Base-by-base conservation (phyloP, 2,888 invertebrate species). In the Harpagoxenus sublaevis region DNA sequence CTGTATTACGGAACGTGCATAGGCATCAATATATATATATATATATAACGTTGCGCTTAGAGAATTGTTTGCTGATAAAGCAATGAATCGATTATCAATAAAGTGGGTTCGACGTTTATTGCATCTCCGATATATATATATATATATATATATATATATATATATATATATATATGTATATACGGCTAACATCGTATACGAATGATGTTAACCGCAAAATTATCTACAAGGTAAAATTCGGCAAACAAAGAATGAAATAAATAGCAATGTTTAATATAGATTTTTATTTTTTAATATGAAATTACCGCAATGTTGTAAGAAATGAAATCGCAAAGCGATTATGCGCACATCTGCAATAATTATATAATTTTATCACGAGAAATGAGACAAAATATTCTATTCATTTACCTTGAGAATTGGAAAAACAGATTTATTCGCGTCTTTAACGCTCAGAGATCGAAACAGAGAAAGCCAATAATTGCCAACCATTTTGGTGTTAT, bases 51-150 rank as follows among this genome's bases (percentile, higher is more conserved):
- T 28, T 18, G 35, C 10, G 57, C 57, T 60, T 23, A 18, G 73
- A 51, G 79, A 79, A 60, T 35, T 18, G 35, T 39, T n/a, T 5
- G 42, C 42, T 68, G 77, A 78, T 68, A 66, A 79, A 55, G 35
- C 60, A 73, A 73, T 23, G 53, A 55, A 68, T 48, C 53, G 15
- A 51, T 70, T 28, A 71, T 39, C 60, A 39, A 73, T 79, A 71
- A 65, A 73, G 73, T 18, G n/a, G 45, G 10, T 12, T 3, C 35
- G n/a, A 48, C 42, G 48, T 71, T 79, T 71, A 73, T 71, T 73
- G 28, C 48, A 48, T 6, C 23, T n/a, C 45, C 51, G 60, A 60
- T 48, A 45, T 6, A 3, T 35, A 35, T 45, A 23, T 23, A 23
- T 23, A n/a, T n/a, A 60, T 48, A 45, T 6, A 3, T 35, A 35